Base-by-base conservation (phyloP, 2,113 vertebrate species). In the Carettochelys insculpta region DNA sequence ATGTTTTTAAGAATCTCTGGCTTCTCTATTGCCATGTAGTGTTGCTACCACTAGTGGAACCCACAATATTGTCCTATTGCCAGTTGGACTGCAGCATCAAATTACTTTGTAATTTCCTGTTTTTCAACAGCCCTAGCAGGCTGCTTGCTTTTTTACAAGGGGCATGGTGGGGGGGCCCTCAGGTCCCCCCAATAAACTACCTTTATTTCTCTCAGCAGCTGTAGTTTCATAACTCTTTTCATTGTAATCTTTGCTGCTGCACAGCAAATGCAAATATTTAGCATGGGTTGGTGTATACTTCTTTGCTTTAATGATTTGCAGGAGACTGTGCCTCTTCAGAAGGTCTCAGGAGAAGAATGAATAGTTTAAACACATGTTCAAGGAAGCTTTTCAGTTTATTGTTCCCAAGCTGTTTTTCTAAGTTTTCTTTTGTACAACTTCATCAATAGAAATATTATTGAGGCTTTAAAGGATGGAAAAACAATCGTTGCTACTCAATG, bases 321-420 rank as follows among this genome's bases (percentile, higher is more conserved):
- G 90, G 79, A 1, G 0, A 16, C 58, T 58, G 81, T 89, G 90
- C 77, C 84, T 91, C 52, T 61, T 93, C 2, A 27, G 61, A 93
- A 31, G 1, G 90, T 89, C 86, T 86, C 19, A 0, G 75, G 93
- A 95, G 90, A 77, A 89, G 68, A 71, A 51, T 6, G 22, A 92
- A 95, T 93, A 53, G 88, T 80, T 96, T 90, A 82, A 96, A 94
- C 90, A 92, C 86, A 48, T 95, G 94, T 61, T 93, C 79, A 45
- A 95, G 87, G 89, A 95, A 93, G 75, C 58, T 80, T 83, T 88
- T 53, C 41, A 65, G 54, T 93, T 96, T 93, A 93, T 90, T 80
- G 53, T 45, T 94, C 93, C 92, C 84, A 87, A 89, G 92, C 41
- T 96, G 73, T 51, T 93, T 78, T 82, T 90, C 77, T 79, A 53